Base-by-base conservation (phyloP, 2,888 invertebrate genomes). In the Rapana venosa region DNA sequence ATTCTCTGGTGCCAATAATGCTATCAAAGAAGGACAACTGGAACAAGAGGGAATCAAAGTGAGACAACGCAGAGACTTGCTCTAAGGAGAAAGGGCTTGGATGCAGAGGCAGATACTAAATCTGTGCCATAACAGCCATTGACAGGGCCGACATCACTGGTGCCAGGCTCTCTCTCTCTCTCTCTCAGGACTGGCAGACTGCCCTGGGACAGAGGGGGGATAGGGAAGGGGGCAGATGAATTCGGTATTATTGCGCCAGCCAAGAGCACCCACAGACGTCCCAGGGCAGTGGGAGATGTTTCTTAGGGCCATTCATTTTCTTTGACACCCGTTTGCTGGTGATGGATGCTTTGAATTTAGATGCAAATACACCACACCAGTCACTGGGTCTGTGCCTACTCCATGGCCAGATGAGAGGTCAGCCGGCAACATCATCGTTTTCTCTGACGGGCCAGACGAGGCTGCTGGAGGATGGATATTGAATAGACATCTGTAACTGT, bases 271-370 rank as follows among this genome's bases (percentile, higher is more conserved):
- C 32, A 36, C 74, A 36, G 87, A 58, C 88, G 90, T 90, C 88
- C 87, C 87, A n/a, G 74, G 87, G 47, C 74, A 77, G 8, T 26
- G 56, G 15, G n/a, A 56, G 74, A 74, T 47, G 87, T n/a, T 88
- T 66, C 79, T 79, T 56, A 81, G 84, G 84, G 87, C 79, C 84
- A 88, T 90, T 91, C 91, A 90, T 92, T 91, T 88, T 87, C 88
- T 56, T 58, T 90, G 90, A 90, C 90, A 89, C 85, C 70, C 61
- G 87, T 88, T 86, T 70, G 22, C 61, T 83, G 61, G 87, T 92
- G 92, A 92, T 92, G 91, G 92, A 92, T 92, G 91, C 89, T 87
- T 86, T 90, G 92, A 90, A 92, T 92, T 91, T 92, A 92, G 88
- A 92, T 92, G 92, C 92, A 92, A 92, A 92, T 92, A 85, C 90